These are phyloP conservation scores for Caenorhabditis sinica DNA, from an alignment of 2,888 invertebrate genomes.

Conservation along the genomic window DNA sequence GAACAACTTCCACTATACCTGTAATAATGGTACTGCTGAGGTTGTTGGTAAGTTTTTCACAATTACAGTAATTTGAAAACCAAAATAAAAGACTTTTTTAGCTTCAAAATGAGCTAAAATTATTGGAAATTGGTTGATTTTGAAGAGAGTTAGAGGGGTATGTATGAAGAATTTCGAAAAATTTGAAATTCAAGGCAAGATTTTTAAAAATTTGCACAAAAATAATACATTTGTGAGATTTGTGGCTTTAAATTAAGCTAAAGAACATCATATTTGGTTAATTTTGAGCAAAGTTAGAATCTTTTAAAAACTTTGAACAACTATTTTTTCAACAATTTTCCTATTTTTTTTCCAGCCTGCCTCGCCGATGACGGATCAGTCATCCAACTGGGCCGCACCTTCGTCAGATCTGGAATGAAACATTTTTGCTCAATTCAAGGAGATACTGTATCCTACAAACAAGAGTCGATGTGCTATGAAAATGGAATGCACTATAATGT, in stretches of 20 bases:
- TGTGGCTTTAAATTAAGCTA: too few relatives aligned
- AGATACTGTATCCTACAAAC: conserved; percentile 82
- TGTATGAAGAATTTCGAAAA: too few relatives aligned
- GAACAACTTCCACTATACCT: conserved; percentile 82
- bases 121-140: not conserved
- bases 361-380: conserved; percentile 82
- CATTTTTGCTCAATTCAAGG: conserved; percentile 80
- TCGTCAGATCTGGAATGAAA: conserved; percentile 78
- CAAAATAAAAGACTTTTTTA: not conserved
- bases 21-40: conserved; percentile 83
- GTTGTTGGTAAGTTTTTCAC: conserved; percentile 79
- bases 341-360: conserved; percentile 75
- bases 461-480: conserved; percentile 82
- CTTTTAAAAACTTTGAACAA: not conserved
- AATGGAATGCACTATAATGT: conserved; percentile 82
- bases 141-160: too few relatives aligned
- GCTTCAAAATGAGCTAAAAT: not conserved
- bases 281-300: not conserved
- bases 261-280: not conserved
- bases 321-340: not conserved
- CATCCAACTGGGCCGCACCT: conserved; percentile 80
- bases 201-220: too few relatives aligned
- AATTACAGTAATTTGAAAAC: too few relatives aligned
- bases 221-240: too few relatives aligned
- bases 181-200: too few relatives aligned